Base-by-base conservation (phyloP, 1,140 invertebrate genomes). In the Diorhabda carinulata region DNA sequence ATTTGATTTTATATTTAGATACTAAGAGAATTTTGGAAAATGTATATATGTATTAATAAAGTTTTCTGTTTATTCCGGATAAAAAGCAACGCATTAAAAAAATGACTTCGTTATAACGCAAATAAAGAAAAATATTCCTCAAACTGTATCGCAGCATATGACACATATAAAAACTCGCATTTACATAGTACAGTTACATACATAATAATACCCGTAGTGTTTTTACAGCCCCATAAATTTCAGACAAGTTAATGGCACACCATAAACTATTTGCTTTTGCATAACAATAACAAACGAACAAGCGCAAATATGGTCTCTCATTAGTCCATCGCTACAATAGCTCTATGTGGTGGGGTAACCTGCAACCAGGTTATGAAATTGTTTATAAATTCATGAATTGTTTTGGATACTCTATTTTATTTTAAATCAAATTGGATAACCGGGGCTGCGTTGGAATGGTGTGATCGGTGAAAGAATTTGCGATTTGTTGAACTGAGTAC, bases 211-310 rank as follows among this genome's bases (percentile, higher is more conserved):
- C 6, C 47, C 47, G 47, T 52, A 52, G 47, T 52, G 47, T 52
- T 52, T 52, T 52, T 52, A 52, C 47, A 52, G n/a, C 47, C 47
- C 47, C 47, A 52, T 52, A 52, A 52, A 52, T 52, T 52, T 52
- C 47, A n/a, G n/a, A n/a, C 47, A 52, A 52, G 47, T 52, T 52
- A 52, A 52, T 52, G 47, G 47, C 47, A n/a, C n/a, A 52, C 47
- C 47, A 52, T 52, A 52, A 52, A 52, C 47, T 52, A 52, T 52
- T 52, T 52, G 47, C 47, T 52, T 52, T 52, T 52, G 47, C 47
- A 52, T 52, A 52, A 52, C 47, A 52, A 52, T 52, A 52, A 52
- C 47, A 52, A 52, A 52, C 47, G 47, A 52, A 52, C 47, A 52
- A 52, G 47, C 47, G 4, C 47, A 52, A 52, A 52, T 52, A 52